Conservation (phyloP, 1,140 invertebrate genomes). For the Ephestia elutella region DNA sequence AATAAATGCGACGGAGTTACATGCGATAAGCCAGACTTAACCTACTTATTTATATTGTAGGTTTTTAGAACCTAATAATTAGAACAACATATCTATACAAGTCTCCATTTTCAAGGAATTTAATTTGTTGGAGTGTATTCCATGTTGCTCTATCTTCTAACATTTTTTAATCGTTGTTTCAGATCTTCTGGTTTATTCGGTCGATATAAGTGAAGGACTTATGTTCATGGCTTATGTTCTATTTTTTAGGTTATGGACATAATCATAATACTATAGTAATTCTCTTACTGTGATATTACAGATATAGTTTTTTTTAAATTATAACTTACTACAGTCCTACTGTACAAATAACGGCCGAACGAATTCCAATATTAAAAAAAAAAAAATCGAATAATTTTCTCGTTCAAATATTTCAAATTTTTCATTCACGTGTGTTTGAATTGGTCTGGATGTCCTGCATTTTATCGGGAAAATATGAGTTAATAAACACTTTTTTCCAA, state of each 20-base stretch:
- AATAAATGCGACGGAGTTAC: constrained; percentile 37
- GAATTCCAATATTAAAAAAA: background rate
- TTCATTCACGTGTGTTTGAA: background rate
- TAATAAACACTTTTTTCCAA: constrained; percentile 2
- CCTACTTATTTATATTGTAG: constrained; percentile 34
- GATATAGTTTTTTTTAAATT: no score
- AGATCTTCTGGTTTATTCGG: no score
- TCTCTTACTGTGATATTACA: no score
- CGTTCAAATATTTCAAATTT: background rate
- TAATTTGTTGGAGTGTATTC: background rate
- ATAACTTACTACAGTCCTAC: background rate
- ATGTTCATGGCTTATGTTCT: no score
- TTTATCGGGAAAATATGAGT: background rate
- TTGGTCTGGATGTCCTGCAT: background rate
- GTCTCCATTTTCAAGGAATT: background rate
- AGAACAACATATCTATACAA: no score
- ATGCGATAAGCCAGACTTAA: constrained; percentile 47
- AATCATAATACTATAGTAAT: no score
- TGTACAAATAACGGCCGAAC: background rate
- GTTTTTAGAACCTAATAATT: background rate
- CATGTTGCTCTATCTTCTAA: background rate
- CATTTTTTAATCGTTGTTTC: no score
- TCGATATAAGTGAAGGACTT: no score
- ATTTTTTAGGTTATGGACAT: no score
- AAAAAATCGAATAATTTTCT: background rate